Evolutionary conservation across 1,140 invertebrate genomes (phyloP).

Genomic region (Drosophila funebris): DNA sequence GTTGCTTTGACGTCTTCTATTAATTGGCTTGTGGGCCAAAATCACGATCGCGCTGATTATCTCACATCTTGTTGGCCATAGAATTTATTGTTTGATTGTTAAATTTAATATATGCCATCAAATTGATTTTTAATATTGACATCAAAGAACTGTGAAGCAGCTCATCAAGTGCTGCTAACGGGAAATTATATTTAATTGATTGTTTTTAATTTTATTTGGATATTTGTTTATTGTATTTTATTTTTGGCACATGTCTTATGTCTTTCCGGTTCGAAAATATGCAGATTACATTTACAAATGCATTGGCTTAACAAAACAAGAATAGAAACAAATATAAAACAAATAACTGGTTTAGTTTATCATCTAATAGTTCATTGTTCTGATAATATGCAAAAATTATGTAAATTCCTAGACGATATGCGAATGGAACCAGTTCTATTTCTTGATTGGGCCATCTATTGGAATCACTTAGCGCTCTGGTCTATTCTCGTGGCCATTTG

Average conservation of each 20-base stretch:
- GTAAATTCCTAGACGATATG: not conserved
- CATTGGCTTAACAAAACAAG: not conserved
- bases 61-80: conserved; percentile 16
- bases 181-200: conserved; percentile 10
- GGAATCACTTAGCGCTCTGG: not conserved
- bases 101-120: conserved; percentile 38
- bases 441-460: not conserved
- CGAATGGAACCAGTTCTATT: conserved; percentile 12
- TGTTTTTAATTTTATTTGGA: not conserved
- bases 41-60: conserved; percentile 7
- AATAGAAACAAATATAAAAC: not conserved
- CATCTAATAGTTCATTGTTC: conserved; percentile 22
- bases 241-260: not conserved
- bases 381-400: not conserved
- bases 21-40: conserved; percentile 6
- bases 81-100: conserved; percentile 18
- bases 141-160: not conserved
- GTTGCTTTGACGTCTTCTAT: not conserved
- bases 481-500: not conserved
- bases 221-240: not conserved
- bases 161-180: conserved; percentile 9
- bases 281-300: conserved; percentile 17
- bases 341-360: conserved; percentile 12
- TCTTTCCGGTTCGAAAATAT: conserved; percentile 17
- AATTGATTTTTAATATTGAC: conserved; percentile 25